Evolutionary conservation across 2,113 vertebrate species (phyloP).

Genomic region (Thinocorus orbignyianus): DNA sequence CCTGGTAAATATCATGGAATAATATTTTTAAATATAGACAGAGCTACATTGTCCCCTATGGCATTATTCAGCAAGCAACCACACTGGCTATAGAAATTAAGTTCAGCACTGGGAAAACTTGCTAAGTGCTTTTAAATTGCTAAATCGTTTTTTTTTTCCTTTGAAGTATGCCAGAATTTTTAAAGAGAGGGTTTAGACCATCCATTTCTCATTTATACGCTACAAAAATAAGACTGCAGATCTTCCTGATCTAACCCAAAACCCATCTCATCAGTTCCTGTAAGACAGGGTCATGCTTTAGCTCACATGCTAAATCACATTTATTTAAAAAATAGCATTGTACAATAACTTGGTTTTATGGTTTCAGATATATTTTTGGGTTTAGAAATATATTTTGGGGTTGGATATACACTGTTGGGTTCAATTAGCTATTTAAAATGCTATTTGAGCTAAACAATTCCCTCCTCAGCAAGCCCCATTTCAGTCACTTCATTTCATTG

Average conservation of each 20-base stretch:
- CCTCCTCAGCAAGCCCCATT: background rate
- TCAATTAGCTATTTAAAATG: background rate
- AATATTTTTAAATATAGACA: constrained; percentile 37
- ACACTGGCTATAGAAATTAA: constrained; percentile 8
- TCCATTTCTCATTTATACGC: constrained; percentile 13
- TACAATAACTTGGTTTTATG: background rate
- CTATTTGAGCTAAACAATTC: background rate
- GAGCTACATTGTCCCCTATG: constrained; percentile 3
- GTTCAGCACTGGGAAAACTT: constrained; percentile 28
- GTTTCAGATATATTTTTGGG: background rate
- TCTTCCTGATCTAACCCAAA: background rate
- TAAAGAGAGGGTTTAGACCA: background rate
- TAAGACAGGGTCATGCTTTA: background rate
- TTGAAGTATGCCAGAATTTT: constrained; percentile 33
- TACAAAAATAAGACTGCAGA: background rate
- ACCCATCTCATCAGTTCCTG: background rate
- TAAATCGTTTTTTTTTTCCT: constrained; percentile 33
- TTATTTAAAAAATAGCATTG: background rate
- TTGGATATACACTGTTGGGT: background rate
- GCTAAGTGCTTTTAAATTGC: constrained; percentile 48
- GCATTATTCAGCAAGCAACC: constrained; percentile 39
- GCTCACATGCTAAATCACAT: background rate
- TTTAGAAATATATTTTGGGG: background rate
- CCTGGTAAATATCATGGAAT: constrained; percentile 21
- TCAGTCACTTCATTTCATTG: background rate